Evolutionary conservation across 2,113 vertebrate genomes (phyloP), one percentile per base, ranked within the genome.

Genomic region (Zapus hudsonius): DNA sequence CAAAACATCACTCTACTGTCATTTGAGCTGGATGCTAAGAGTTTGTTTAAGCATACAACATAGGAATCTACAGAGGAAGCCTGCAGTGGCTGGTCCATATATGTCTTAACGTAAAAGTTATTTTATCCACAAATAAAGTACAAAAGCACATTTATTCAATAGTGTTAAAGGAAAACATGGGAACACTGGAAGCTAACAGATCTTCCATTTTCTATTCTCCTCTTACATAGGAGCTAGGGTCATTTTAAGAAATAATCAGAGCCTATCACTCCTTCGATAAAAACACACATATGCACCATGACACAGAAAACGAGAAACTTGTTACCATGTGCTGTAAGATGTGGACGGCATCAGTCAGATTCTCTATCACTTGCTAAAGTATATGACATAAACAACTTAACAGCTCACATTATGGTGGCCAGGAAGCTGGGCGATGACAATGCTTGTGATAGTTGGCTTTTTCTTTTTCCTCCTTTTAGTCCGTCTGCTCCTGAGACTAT

Each of bases 131-230:
- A 75, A 78, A 69, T 27, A 52, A 70, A 47, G 33, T 31, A 74
- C 12, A 55, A 67, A 84, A 87, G 52, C 4, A 5, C 22, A 52
- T 59, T 75, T 88, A 78, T 84, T 84, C 42, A 76, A 31, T 8
- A 95, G 27, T 91, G 47, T 78, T 84, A 88, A 61, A 47, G 31
- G 38, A 84, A 90, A 42, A 31, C 19, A n/a, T 36, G 42, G n/a
- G 52, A 33, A 59, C 19, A 73, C 25, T 31, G 38, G 29, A 73
- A 44, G 15, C 59, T 36, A 87, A n/a, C 33, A 44, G 67, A 52
- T 52, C 16, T 73, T 40, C 47, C 36, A 11, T 31, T 23, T n/a
- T 47, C 4, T 29, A 47, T 25, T 76, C 6, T 16, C 13, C 44
- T 86, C 61, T 87, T 20, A 90, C 1, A 33, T 9, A 47, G 47